Evolutionary conservation across 2,888 invertebrate genomes (phyloP).

Genomic region (Heliconius charithonia): DNA sequence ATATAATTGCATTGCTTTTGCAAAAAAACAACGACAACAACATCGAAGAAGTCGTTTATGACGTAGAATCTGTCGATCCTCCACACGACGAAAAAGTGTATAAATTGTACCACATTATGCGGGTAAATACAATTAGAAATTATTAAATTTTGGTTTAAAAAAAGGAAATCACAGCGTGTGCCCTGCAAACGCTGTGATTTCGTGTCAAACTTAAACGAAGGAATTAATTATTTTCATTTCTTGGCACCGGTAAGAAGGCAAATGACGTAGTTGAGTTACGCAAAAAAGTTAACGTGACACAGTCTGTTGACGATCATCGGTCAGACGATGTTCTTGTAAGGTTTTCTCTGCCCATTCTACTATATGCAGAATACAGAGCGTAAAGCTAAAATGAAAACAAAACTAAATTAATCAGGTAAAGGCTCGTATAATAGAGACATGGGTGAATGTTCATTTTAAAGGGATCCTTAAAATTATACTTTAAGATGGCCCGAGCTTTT

Average conservation of each 20-base stretch:
- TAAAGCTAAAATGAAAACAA: too few species aligned
- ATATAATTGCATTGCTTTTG: conserved; percentile 29
- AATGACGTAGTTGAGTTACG: not conserved
- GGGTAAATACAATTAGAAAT: conserved; percentile 42
- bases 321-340: too few species aligned
- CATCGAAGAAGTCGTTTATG: conserved; percentile 3
- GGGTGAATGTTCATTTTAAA: too few species aligned
- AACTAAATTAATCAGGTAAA: too few species aligned
- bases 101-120: conserved; percentile 47
- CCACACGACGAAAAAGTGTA: conserved; percentile 48
- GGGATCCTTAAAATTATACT: too few species aligned
- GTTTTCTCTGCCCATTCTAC: too few species aligned
- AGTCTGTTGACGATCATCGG: too few species aligned
- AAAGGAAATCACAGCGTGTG: not conserved
- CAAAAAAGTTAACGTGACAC: too few species aligned
- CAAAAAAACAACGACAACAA: conserved; percentile 2
- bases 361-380: too few species aligned
- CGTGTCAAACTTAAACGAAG: not conserved
- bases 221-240: not conserved
- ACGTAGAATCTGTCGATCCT: conserved; percentile 29
- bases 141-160: not conserved
- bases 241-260: not conserved
- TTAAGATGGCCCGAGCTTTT: too few species aligned
- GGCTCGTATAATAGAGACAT: too few species aligned
- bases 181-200: not conserved